A percentile compares a stretch with the other conserved stretches of the same genome.
Conservation (phyloP, 92 coral and sea anemone species). For the Palythoa heliodiscus region DNA sequence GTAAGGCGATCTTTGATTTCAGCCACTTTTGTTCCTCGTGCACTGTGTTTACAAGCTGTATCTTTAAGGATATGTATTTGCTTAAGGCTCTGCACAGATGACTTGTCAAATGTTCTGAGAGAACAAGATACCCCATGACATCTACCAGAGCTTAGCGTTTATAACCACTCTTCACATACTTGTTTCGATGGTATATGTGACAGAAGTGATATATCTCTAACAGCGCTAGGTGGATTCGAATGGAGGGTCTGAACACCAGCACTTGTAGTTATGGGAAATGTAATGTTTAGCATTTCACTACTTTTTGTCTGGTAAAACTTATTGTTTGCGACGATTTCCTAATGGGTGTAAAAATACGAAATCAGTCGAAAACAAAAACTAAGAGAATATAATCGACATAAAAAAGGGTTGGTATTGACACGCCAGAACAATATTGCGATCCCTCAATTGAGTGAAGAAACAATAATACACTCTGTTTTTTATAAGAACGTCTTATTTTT, state of each 20-base stretch:
- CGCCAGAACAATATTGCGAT: background rate
- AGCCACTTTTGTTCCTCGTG: conserved; percentile 55
- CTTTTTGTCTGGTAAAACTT: background rate
- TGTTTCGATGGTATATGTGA: conserved; percentile 5
- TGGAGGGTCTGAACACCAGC: conserved; percentile 5
- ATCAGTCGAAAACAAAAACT: background rate
- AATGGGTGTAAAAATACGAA: conserved; percentile 2
- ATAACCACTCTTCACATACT: background rate
- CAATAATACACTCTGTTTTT: too few relatives aligned
- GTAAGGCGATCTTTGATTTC: conserved; percentile 10
- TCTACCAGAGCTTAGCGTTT: conserved; percentile 19
- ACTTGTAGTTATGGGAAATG: conserved; percentile 4
- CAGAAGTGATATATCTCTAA: background rate
- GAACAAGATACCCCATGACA: conserved; percentile 49
- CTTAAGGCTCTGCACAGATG: conserved; percentile 34
- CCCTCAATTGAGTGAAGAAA: conserved; percentile 1
- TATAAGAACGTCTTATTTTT: too few relatives aligned
- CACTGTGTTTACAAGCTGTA: conserved; percentile 30
- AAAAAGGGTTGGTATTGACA: background rate
- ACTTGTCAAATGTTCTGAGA: conserved; percentile 48
- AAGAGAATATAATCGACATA: conserved; percentile 1
- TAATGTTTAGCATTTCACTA: background rate
- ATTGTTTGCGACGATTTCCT: background rate
- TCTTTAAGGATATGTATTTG: conserved; percentile 37
- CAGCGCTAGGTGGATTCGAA: background rate